These are phyloP conservation scores for Scaptomyza parva DNA, from an alignment of 2,888 invertebrate species.

Conservation along the genomic window DNA sequence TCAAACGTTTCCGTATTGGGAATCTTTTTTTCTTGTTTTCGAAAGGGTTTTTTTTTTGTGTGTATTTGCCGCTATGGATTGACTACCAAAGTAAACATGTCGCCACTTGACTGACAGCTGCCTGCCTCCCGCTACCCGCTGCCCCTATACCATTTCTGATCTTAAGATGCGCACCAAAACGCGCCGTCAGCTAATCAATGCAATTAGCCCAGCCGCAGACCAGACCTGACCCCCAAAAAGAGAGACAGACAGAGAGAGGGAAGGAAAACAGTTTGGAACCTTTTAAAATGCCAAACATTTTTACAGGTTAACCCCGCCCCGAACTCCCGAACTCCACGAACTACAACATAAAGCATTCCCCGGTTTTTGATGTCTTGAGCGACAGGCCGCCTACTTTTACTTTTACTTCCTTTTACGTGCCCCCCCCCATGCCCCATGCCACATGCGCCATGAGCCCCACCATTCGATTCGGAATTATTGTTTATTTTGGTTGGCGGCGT, in stretches of 20 bases:
- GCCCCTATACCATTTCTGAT: neutral
- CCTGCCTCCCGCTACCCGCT: slow-evolving; percentile 48
- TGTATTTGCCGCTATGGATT: slow-evolving; percentile 52
- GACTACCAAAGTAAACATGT: slow-evolving; percentile 72
- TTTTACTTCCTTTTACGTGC: slow-evolving; percentile 43
- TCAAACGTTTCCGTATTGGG: slow-evolving; percentile 55
- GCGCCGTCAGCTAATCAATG: slow-evolving; percentile 79
- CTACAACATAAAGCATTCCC: too few relatives aligned
- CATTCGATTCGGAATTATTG: slow-evolving; percentile 79
- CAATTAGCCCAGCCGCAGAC: slow-evolving; percentile 71
- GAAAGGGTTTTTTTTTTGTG: slow-evolving; percentile 62
- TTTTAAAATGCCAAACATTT: slow-evolving; percentile 82
- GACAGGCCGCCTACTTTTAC: slow-evolving; percentile 42
- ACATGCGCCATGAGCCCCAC: too few relatives aligned
- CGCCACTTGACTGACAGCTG: slow-evolving; percentile 79
- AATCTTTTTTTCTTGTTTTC: slow-evolving; percentile 30
- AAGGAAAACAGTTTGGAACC: slow-evolving; percentile 73
- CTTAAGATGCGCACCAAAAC: slow-evolving; percentile 67
- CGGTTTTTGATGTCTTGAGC: neutral
- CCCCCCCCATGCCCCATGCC: too few relatives aligned
- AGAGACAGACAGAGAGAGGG: too few relatives aligned
- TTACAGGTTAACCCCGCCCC: slow-evolving; percentile 51
- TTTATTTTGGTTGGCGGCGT: slow-evolving; percentile 73
- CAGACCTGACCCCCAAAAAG: slow-evolving; percentile 61
- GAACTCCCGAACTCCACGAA: too few relatives aligned